Evolutionary conservation across 2,797 vertebrate genomes (phyloP), one percentile per base, ranked within the genome.

Genomic region (Enteromius paludinosus): DNA sequence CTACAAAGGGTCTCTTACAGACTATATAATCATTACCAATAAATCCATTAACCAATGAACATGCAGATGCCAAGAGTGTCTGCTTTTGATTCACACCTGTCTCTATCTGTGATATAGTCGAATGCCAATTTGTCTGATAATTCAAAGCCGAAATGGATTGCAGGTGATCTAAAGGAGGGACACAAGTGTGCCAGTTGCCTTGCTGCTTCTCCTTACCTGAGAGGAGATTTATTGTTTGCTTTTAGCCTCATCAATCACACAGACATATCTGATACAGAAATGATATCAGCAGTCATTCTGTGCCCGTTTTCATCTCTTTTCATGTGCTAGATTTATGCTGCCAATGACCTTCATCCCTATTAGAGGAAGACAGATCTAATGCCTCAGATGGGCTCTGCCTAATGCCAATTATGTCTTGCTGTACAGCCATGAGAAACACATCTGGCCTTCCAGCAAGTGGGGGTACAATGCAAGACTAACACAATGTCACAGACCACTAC

Each of bases 281-380:
- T 84, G 35, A 87, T 87, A 81, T 84, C 75, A 77, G 77, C 85
- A 86, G 85, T 86, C 86, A 82, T 87, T 78, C 83, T 11, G n/a
- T 85, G 75, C 82, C 83, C 56, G 49, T 77, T 84, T 77, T 79
- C 74, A 84, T 86, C 80, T 85, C 87, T 85, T 78, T 75, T 82
- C 78, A 79, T 41, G 79, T 8, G 66, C 62, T 54, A 76, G 52
- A 72, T 86, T 89, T 86, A 84, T 88, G 79, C 72, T 78, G 87
- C 84, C 87, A 69, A 77, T 88, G 87, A 88, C 87, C 87, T 87
- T 88, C 84, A 88, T 88, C 79, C 83, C 78, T 69, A 87, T 87
- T 86, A 85, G 83, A 82, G 35, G 25, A 72, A 64, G 83, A 81
- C 84, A 79, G 79, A 83, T 83, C 81, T 86, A 88, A 85, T 88